Evolutionary conservation across 2,797 vertebrate species (phyloP), one percentile per base, ranked within the genome.

Genomic region (Nothura maculosa): DNA sequence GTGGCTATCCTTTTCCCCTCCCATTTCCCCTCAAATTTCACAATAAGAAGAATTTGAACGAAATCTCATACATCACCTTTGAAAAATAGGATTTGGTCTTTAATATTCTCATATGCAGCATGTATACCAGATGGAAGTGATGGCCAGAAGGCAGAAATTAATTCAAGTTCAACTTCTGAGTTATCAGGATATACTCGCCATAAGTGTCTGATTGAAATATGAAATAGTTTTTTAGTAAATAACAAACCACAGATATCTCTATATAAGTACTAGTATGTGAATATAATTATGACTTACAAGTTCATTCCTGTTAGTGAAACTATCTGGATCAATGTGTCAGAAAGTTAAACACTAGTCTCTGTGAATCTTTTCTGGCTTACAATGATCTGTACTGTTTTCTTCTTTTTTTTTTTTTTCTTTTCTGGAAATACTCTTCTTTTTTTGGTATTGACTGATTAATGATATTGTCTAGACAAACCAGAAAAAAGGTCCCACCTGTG

Each of bases 121-220:
- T 99, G 98, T 57, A 99, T 98, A 54, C 95, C 95, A 64, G 64
- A 34, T 20, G 99, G 98, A 30, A 98, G 93, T 5, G 81, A 80
- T n/a, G 98, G 98, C 98, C 99, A 99, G 96, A 99, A 98, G 52
- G 89, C 96, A 68, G 93, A 97, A 96, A 99, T 98, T 81, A 97
- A 96, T 92, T 96, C 97, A 68, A 92, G 96, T 93, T 98, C 97
- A 61, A 95, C 85, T 54, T 86, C 73, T 1, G 24, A 72, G 22
- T 90, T 96, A 80, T 98, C 97, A 30, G 97, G 92, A 87, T 97
- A 96, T 32, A 96, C 98, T 52, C 98, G 95, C 99, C 99, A 99
- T 22, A 99, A 92, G 54, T 98, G 96, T 40, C 99, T 99, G 91
- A 70, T 89, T 94, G 77, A 86, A 92, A 96, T 38, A 89, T 50